Evolutionary conservation across 2,797 vertebrate genomes (phyloP), one percentile per base, ranked within the genome.

Genomic region (Danio aesculapii): DNA sequence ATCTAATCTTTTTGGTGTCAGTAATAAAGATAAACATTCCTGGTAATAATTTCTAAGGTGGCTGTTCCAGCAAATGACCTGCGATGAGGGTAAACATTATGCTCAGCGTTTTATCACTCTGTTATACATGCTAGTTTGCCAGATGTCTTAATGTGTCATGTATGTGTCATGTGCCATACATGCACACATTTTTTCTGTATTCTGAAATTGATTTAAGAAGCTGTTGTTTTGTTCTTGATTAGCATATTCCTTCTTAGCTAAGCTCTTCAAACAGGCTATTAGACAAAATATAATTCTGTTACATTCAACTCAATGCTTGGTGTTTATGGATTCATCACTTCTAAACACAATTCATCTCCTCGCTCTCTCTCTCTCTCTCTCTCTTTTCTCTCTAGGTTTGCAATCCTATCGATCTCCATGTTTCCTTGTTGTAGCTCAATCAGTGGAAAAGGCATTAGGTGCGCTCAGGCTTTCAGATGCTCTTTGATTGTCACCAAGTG

Each of bases 401-500:
- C 77, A 71, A 19, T 81, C 43, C 43, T 67, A 81, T 81, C 43
- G 78, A 81, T 81, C 70, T 74, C 61, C 41, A 39, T 72, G 68
- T 79, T 79, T 67, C 71, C 55, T 73, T 67, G 63, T 72, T 78
- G 70, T 78, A 67, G 68, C 63, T 73, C 44, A 50, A 68, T 66
- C 75, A 73, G 69, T 49, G 19, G 43, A 81, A 66, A 46, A 81
- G 43, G 52, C 78, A 81, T 81, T 81, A 79, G 81, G 77, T 67
- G 75, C 16, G 69, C 71, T 75, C 52, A 58, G 59, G 69, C 75
- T 72, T 66, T 79, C 70, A 79, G 70, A 59, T 79, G 76, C 82
- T 69, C 76, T 81, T 67, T 79, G 82, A 83, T 83, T 83, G 76
- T 83, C 69, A 68, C 82, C 70, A 79, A 79, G 82, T 83, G 82